Evolutionary conservation across 2,888 invertebrate species (phyloP).

Genomic region (Erynnis tages): DNA sequence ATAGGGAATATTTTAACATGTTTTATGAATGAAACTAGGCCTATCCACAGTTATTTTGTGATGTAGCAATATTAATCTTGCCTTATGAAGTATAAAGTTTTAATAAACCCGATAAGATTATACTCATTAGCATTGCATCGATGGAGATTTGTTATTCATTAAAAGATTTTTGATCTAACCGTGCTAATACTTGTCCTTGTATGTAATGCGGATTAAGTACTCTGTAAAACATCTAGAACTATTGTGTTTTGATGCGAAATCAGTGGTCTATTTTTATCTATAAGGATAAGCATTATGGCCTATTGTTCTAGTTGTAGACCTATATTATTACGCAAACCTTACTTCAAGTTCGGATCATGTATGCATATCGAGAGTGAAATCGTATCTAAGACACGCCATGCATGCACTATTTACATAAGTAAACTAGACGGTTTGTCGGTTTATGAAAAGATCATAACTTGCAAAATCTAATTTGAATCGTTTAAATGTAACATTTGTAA

Average conservation of each 20-base stretch:
- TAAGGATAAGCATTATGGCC: conserved; percentile 13
- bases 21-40: too few species aligned
- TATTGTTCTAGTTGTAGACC: conserved; percentile 27
- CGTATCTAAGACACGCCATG: conserved; percentile 14
- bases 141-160: too few species aligned
- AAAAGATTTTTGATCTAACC: too few species aligned
- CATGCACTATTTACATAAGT: background rate
- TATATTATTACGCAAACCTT: conserved; percentile 22
- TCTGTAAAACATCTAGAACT: too few species aligned
- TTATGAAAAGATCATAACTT: conserved; percentile 13
- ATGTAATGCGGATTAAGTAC: too few species aligned
- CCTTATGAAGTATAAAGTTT: too few species aligned
- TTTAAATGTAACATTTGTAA: conserved; percentile 6
- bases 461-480: background rate
- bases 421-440: conserved; percentile 1
- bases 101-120: too few species aligned
- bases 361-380: conserved; percentile 36
- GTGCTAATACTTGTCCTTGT: too few species aligned
- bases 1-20: too few species aligned
- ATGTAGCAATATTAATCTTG: too few species aligned
- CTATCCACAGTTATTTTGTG: too few species aligned
- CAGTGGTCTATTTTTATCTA: background rate
- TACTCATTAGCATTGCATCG: too few species aligned
- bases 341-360: conserved; percentile 37
- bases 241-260: background rate